Percentiles rank a stretch among this genome's conserved stretches.
Conservation (phyloP, 2,888 invertebrate genomes). For the Enchytraeus crypticus region DNA sequence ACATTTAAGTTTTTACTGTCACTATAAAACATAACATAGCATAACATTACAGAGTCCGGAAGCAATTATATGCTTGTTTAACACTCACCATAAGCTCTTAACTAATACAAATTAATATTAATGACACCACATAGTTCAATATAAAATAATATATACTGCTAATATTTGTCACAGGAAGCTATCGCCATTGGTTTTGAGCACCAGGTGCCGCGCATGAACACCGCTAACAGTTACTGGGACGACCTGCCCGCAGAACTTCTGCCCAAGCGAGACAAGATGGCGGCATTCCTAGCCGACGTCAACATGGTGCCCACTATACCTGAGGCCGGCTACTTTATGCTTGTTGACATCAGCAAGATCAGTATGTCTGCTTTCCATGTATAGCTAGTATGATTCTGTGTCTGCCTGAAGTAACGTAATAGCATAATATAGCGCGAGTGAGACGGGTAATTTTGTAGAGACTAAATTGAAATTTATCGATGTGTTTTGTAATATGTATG, state of each 20-base stretch:
- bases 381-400: too few relatives aligned
- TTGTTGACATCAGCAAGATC: slow-evolving; percentile 73
- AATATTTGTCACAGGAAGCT: slow-evolving; percentile 62
- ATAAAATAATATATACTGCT: neutral
- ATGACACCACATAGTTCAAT: too few relatives aligned
- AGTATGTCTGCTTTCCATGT: slow-evolving; percentile 30
- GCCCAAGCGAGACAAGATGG: slow-evolving; percentile 42
- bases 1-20: neutral
- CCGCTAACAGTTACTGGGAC: slow-evolving; percentile 68
- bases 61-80: too few relatives aligned
- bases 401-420: too few relatives aligned
- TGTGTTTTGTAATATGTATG: too few relatives aligned
- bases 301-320: slow-evolving; percentile 87
- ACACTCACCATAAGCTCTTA: too few relatives aligned
- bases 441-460: too few relatives aligned
- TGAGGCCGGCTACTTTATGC: slow-evolving; percentile 92
- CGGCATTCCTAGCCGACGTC: slow-evolving; percentile 53
- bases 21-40: neutral
- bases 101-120: too few relatives aligned
- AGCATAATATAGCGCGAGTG: too few relatives aligned
- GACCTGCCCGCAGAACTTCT: slow-evolving; percentile 67
- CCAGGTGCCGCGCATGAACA: slow-evolving; percentile 60
- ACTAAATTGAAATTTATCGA: too few relatives aligned
- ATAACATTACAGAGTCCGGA: too few relatives aligned
- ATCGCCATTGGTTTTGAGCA: slow-evolving; percentile 78